phyloP scores from a whole-genome alignment of 1,140 invertebrate species.

The Pseudomyrmex cubaensis region DNA sequence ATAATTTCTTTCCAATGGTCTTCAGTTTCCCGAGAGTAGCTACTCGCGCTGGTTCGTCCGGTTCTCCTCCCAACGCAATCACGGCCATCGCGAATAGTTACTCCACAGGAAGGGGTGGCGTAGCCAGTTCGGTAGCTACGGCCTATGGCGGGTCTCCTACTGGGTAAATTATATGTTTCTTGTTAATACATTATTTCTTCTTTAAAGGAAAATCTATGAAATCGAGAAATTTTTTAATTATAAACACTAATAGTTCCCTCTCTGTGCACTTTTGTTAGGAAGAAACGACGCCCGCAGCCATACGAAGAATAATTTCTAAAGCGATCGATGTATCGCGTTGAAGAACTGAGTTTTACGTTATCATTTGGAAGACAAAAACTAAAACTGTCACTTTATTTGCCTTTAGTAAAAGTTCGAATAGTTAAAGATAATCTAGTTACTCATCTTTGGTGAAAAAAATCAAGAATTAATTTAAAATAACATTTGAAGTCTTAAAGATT shows the following conservation, averaged over 20 bases:
- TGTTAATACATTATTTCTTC: neutral
- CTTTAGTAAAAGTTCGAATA: neutral
- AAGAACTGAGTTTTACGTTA: neutral
- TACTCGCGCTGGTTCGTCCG: conserved; percentile 69
- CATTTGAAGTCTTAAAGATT: neutral
- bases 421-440: neutral
- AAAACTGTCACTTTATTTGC: too few relatives aligned
- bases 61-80: conserved; percentile 77
- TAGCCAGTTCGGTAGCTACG: conserved; percentile 85
- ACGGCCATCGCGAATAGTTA: conserved; percentile 86
- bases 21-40: conserved; percentile 79
- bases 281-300: conserved; percentile 56
- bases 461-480: neutral
- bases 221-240: neutral
- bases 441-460: neutral
- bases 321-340: neutral
- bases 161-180: conserved; percentile 65
- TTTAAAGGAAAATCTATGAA: neutral
- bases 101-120: conserved; percentile 84
- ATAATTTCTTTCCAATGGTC: conserved; percentile 83
- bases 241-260: neutral
- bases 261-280: conserved; percentile 42
- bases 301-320: conserved; percentile 56
- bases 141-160: conserved; percentile 83
- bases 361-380: neutral